These are phyloP conservation scores for Athetis lepigone DNA, from an alignment of 2,888 invertebrate species.

Conservation along the genomic window DNA sequence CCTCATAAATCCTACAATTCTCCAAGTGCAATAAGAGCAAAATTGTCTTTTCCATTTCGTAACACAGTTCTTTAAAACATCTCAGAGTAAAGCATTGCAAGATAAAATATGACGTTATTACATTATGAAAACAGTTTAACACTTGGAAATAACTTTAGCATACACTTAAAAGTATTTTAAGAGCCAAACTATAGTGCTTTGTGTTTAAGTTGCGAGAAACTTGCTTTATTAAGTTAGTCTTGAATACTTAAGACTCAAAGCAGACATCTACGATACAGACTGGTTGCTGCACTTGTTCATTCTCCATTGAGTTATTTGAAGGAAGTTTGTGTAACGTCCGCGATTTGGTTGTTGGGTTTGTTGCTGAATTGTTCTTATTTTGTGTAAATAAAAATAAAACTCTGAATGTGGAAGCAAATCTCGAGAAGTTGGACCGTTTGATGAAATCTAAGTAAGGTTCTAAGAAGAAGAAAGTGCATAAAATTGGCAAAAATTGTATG, in stretches of 20 bases:
- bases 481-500: too few species aligned
- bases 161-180: constrained; percentile 66
- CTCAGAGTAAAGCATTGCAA: constrained; percentile 25
- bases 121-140: constrained; percentile 63
- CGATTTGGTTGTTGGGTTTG: not conserved
- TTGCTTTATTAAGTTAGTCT: constrained; percentile 65
- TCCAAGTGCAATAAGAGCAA: not conserved
- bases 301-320: constrained; percentile 20
- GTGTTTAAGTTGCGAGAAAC: constrained; percentile 62
- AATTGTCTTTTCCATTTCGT: constrained; percentile 12
- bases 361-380: too few species aligned
- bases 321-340: not conserved
- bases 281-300: constrained; percentile 31
- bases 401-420: too few species aligned
- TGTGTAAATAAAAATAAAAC: too few species aligned
- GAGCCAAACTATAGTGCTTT: constrained; percentile 63
- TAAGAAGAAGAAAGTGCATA: too few species aligned
- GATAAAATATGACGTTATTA: constrained; percentile 52
- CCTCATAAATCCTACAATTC: not conserved
- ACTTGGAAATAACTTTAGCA: constrained; percentile 63
- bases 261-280: constrained; percentile 50
- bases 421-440: too few species aligned
- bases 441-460: too few species aligned
- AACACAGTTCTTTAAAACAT: constrained; percentile 27
- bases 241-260: constrained; percentile 55